Evolutionary conservation across 2,797 vertebrate genomes (phyloP), one percentile per base, ranked within the genome.

Genomic region (Spizella passerina): DNA sequence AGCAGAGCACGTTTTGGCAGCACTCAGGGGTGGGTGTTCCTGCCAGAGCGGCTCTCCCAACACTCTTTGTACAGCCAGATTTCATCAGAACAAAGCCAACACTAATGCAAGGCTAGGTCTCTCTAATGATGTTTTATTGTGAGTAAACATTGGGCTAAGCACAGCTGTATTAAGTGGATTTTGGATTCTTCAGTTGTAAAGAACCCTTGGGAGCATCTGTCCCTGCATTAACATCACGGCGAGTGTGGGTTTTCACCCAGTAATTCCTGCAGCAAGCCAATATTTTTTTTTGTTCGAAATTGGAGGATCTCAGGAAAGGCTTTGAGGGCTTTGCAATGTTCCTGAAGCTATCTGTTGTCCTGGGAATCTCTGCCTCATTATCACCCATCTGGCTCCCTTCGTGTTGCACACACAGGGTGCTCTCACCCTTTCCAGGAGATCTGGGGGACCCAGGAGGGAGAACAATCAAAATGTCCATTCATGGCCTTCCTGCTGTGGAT

Each of bases 81-180:
- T 82, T 79, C 64, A 60, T 92, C 56, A 92, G 66, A 93, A 69
- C 73, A 86, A 93, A 92, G 86, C 44, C 55, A 79, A 66, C 0
- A 3, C 29, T 92, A 96, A 92, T 87, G 82, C 82, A 63, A 68
- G 55, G 32, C 57, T 86, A 81, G 63, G 55, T 82, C 59, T 22
- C 59, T 63, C 83, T 71, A 91, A 78, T 55, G 77, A 53, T 88
- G 32, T 86, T 91, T 94, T 93, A 94, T 95, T 94, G 82, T 61
- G 36, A 93, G 90, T 88, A 93, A 96, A 93, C 83, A 90, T 4
- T 78, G 66, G 46, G 55, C 59, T 90, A 93, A 95, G 87, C 75
- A 68, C 56, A 77, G 41, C 32, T 0, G 12, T 52, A 92, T 88
- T 93, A 93, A 90, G 60, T 11, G 52, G 91, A 93, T 87, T 96